A percentile compares a stretch with the other conserved stretches of the same genome.
Conservation (phyloP, 2,113 vertebrate genomes). For the Limnothrissa miodon region DNA sequence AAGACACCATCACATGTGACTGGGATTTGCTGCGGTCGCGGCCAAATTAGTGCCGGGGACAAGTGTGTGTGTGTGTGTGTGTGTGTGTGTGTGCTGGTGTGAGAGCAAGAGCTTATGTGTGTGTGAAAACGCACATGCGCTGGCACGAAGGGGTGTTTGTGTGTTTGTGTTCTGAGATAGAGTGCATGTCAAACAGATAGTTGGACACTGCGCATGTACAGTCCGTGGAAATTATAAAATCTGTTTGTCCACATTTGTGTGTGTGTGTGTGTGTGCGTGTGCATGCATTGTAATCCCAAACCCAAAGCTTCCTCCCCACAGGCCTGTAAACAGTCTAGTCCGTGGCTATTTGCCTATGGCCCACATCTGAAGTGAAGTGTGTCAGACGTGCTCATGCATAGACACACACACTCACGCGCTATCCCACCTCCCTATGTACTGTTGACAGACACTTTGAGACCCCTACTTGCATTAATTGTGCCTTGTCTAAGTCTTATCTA, state of each 20-base stretch:
- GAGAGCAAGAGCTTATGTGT: background rate
- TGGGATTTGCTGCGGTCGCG: background rate
- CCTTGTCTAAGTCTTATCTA: background rate
- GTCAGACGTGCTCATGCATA: background rate
- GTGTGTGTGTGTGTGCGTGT: background rate
- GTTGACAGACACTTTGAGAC: background rate
- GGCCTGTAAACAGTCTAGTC: background rate
- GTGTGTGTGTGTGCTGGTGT: background rate
- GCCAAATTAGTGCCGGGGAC: background rate
- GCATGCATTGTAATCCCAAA: background rate
- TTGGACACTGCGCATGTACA: too few species aligned
- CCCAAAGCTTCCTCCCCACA: background rate
- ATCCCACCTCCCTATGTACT: background rate
- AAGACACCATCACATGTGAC: constrained; percentile 38
- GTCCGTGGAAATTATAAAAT: too few species aligned
- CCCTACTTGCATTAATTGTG: background rate
- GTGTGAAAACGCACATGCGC: background rate
- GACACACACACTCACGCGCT: background rate
- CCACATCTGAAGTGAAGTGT: background rate
- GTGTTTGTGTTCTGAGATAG: background rate
- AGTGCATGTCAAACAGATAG: too few species aligned
- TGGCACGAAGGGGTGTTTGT: background rate
- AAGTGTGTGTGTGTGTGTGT: background rate
- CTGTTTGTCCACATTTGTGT: background rate
- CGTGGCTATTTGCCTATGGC: background rate